phyloP scores from a whole-genome alignment of 2,888 invertebrate species.

The Sceliomorpha sp. region DNA sequence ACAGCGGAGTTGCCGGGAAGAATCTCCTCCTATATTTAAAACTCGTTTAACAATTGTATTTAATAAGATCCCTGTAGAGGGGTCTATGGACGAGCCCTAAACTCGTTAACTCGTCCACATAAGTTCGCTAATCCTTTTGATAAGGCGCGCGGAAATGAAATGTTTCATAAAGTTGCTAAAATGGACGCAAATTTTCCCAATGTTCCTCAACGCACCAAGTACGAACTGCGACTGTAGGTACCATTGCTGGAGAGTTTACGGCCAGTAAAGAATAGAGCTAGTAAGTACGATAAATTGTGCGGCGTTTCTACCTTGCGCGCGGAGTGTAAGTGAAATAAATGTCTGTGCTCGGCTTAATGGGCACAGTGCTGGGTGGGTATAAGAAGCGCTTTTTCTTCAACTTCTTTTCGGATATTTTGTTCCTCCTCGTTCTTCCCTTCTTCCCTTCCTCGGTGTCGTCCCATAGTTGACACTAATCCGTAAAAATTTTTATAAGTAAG shows the following conservation, averaged over 20 bases:
- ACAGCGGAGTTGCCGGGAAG: too few species aligned
- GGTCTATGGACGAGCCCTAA: too few species aligned
- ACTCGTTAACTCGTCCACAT: too few species aligned
- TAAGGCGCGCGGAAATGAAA: slow-evolving; percentile 14
- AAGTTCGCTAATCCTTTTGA: too few species aligned
- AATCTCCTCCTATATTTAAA: too few species aligned
- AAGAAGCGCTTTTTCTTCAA: slow-evolving; percentile 51
- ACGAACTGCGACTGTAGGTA: slow-evolving; percentile 32
- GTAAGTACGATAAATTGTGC: slow-evolving; percentile 70
- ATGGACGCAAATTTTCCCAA: slow-evolving; percentile 40
- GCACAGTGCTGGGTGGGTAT: slow-evolving; percentile 52
- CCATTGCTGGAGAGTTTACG: slow-evolving; percentile 60
- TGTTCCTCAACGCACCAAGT: slow-evolving; percentile 26
- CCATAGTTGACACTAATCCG: slow-evolving; percentile 41
- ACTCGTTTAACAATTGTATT: too few species aligned
- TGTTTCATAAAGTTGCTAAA: slow-evolving; percentile 18
- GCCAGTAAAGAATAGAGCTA: slow-evolving; percentile 68
- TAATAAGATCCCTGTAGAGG: too few species aligned
- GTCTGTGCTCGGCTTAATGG: slow-evolving; percentile 64
- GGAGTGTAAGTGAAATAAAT: slow-evolving; percentile 70
- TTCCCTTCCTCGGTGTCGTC: too few species aligned
- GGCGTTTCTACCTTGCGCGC: slow-evolving; percentile 60
- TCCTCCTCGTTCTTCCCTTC: too few species aligned
- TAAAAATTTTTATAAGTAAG: slow-evolving; percentile 42
- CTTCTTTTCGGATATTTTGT: slow-evolving; percentile 41